Evolutionary conservation across 2,888 invertebrate species (phyloP).

Genomic region (Lobophora halterata): DNA sequence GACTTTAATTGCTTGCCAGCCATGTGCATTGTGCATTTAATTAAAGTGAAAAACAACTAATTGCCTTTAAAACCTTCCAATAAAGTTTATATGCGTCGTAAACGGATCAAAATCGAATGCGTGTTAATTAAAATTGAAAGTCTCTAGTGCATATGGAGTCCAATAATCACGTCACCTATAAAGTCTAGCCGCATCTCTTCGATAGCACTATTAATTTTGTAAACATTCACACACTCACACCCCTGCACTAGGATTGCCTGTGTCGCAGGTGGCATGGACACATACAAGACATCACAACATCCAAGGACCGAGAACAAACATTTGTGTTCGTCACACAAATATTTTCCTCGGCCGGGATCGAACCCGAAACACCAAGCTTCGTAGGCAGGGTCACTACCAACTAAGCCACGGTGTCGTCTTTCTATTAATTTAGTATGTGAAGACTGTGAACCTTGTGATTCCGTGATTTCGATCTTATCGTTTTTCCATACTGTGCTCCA

Average conservation of each 20-base stretch:
- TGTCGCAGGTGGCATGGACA: no score
- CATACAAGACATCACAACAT: no score
- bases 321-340: no score
- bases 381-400: no score
- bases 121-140: constrained; percentile 37
- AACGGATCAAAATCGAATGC: constrained; percentile 40
- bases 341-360: no score
- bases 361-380: no score
- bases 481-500: constrained; percentile 39
- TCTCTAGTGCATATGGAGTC: constrained; percentile 39
- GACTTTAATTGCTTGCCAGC: no score
- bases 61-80: constrained; percentile 34
- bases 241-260: no score
- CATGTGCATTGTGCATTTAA: constrained; percentile 8
- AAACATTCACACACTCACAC: no score
- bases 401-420: no score
- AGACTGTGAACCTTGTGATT: constrained; percentile 30
- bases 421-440: no score
- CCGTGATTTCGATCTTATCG: constrained; percentile 34
- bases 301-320: no score
- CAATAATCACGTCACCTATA: constrained; percentile 40
- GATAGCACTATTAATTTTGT: constrained; percentile 25
- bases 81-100: constrained; percentile 45
- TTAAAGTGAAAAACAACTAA: constrained; percentile 8
- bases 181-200: constrained; percentile 31